Base-by-base conservation (phyloP, 2,113 vertebrate species). In the Morone saxatilis region DNA sequence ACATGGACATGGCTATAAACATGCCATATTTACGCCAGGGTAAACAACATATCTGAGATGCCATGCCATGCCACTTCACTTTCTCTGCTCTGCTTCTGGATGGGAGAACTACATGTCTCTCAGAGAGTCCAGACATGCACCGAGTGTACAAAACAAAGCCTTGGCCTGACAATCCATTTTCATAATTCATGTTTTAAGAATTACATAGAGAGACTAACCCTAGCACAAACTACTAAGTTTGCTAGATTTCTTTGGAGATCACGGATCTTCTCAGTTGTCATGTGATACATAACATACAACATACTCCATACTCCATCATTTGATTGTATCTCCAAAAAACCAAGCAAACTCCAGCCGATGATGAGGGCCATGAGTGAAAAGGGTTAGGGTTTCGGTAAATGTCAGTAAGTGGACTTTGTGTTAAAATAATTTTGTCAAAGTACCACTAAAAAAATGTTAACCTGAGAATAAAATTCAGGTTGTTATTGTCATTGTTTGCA, bases 41-140 rank as follows among this genome's bases (percentile, higher is more conserved):
- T 85, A 84, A 81, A 91, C 87, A 76, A 80, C 62, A 84, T 86
- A 61, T 74, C 59, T 84, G 60, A 76, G 54, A 84, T 86, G 76
- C 76, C 76, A 73, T 43, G 45, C 54, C 31, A 53, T 10, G 7
- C 59, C 9, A 36, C 41, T 57, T 60, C 40, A 53, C 56, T 76
- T 78, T 80, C 54, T 57, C 76, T 61, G 56, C 70, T 57, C 54
- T 50, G 61, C 43, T 8, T 67, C 38, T 43, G 60, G 5, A 73
- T 43, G 53, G 13, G 69, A 67, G 63, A 20, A 4, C 19, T 76
- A 11, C 0, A 1, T 13, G 19, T 12, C 59, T 63, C 45, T 62
- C 4, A 56, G 1, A 68, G 4, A 57, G 43, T 16, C 41, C 36
- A 68, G 14, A 66, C 48, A 48, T 22, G 40, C 57, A 25, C 31